A percentile compares a stretch with the other conserved stretches of the same genome.
phyloP scores from a whole-genome alignment of 2,888 invertebrate genomes.

The Oxytorus armatus region DNA sequence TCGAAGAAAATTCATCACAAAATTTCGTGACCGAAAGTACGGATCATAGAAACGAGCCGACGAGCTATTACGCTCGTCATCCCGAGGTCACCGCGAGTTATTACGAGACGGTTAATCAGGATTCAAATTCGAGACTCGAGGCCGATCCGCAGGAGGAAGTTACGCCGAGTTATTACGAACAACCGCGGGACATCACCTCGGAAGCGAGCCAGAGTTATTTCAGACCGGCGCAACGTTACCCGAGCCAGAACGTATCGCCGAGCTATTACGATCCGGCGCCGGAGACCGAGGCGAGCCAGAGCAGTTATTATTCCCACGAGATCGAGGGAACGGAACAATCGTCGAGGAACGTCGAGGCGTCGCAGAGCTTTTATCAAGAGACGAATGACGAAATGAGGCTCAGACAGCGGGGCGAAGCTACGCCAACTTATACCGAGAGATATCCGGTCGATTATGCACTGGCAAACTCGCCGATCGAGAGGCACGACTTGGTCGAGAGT shows the following conservation, averaged over 20 bases:
- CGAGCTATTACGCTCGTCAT: constrained; percentile 80
- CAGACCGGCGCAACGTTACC: constrained; percentile 79
- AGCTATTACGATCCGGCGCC: constrained; percentile 79
- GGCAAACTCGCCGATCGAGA: constrained; percentile 81
- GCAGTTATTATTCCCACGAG: constrained; percentile 79
- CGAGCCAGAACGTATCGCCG: constrained; percentile 77
- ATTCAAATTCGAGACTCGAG: constrained; percentile 76
- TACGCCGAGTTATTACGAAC: constrained; percentile 80
- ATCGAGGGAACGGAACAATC: constrained; percentile 76
- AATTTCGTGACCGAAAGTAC: constrained; percentile 81
- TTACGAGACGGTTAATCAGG: constrained; percentile 77
- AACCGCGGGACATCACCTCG: constrained; percentile 72
- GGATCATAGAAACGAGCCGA: constrained; percentile 78
- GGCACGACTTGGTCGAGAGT: constrained; percentile 83
- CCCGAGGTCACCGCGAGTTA: constrained; percentile 78
- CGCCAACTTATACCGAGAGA: constrained; percentile 80
- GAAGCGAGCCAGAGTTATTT: constrained; percentile 82
- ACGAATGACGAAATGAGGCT: constrained; percentile 74
- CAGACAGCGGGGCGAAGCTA: constrained; percentile 79
- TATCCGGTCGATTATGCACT: constrained; percentile 81
- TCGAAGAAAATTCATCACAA: constrained; percentile 80
- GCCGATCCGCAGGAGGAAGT: constrained; percentile 78
- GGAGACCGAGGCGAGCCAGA: constrained; percentile 82
- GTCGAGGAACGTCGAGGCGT: constrained; percentile 80
- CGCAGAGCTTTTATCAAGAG: constrained; percentile 82